Evolutionary conservation across 2,888 invertebrate species (phyloP), one percentile per base, ranked within the genome.

Genomic region (Cataglyphis rosenhaueri): DNA sequence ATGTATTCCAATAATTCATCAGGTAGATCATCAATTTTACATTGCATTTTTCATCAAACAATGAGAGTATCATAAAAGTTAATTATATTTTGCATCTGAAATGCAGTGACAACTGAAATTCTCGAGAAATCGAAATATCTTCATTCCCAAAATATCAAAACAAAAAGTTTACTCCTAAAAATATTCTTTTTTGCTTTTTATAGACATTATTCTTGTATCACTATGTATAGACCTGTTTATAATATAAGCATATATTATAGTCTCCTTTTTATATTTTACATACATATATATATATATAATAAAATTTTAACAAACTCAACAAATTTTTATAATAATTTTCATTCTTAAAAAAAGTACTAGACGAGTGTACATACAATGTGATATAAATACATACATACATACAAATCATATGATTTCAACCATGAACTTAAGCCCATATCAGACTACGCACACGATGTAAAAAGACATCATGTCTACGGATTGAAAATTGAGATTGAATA

Each of bases 1-100:
- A 99, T 98, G 93, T 98, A 98, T 95, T 99, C 99, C 90, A 99
- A 95, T 82, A 99, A 97, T 96, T 99, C 99, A 94, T 98, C 98
- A 61, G 99, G 99, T 87, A 99, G 95, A 94, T 97, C 97, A 93
- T 97, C 96, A 76, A 96, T 95, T 83, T 92, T 91, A 81, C 93
- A 93, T 81, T 88, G 86, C 89, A 90, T 90, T 85, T 84, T 82
- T 21, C 12, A 32, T 18, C 21, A 12, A 71, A 2, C 9, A 59
- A 44, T 18, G 5, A 48, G 25, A 12, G 6, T 59, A 44, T 32
- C 21, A 44, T 4, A 25, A 78, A 32, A 57, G 12, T 65, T n/a
- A 15, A 32, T 6, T 59, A 32, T 44, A 44, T 8, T 70, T 44
- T 35, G 59, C 32, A 9, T 2, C 25, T 29, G 25, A 29, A 29